Base-by-base conservation (phyloP, 1,140 invertebrate genomes). In the Formica selysi region DNA sequence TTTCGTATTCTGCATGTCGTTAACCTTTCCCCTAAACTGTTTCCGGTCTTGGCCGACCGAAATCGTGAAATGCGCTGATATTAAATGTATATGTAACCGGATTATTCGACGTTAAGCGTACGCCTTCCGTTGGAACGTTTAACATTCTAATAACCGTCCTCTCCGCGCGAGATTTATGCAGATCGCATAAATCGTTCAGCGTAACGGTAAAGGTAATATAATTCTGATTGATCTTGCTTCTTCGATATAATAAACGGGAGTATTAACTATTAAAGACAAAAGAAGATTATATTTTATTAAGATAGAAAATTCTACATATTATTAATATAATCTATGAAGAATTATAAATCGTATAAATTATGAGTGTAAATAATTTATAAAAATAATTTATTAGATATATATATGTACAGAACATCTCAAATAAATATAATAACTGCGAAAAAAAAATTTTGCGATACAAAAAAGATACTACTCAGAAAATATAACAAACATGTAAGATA, bases 1-100 rank as follows among this genome's bases (percentile, higher is more conserved):
- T 91, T 84, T 87, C 88, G 86, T 91, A 93, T 93, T 51, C 91
- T 94, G 91, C 92, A 94, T 94, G 92, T 93, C 93, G 91, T 94
- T 94, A 93, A 92, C 93, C 88, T 93, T 92, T 91, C 86, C 85
- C 86, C 41, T 62, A 85, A 79, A 89, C 74, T 85, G 87, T 68
- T 85, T 85, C 80, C 44, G 48, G 79, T 85, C 80, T 88, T 61
- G 86, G 57, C 73, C 74, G 59, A 87, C 70, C 73, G 41, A 74
- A 70, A 85, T 79, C 70, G 59, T 48, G 59, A 64, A 78, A 78
- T 22, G 71, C 59, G 48, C 22, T 44, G 59, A 85, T 78, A 78
- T 85, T 78, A 78, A 78, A 85, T 76, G 36, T 78, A 54, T 76
- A 65, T 29, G 36, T 78, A 83, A 83, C 48, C 41, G 73, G 81